These are phyloP conservation scores for Nasonovia ribisnigri DNA, from an alignment of 2,888 invertebrate genomes.

Conservation along the genomic window DNA sequence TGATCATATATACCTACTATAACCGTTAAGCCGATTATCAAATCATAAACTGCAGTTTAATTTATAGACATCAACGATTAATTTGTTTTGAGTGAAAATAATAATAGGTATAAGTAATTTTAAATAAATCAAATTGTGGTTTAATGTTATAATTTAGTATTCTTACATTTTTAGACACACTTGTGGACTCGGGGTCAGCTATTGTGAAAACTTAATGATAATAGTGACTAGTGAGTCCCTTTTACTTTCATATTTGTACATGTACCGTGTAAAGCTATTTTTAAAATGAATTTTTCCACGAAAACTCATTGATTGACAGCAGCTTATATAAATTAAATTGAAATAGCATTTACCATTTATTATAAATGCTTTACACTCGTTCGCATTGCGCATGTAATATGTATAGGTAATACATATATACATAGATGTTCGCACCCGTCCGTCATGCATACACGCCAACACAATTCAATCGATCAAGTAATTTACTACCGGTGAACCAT, in stretches of 20 bases:
- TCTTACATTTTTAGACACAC: neutral
- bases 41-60: neutral
- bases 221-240: neutral
- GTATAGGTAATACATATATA: neutral
- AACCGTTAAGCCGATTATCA: neutral
- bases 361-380: neutral
- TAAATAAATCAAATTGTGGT: neutral
- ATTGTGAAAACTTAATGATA: neutral
- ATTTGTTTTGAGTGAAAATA: neutral
- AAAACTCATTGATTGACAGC: slow-evolving; percentile 27
- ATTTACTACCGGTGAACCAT: neutral
- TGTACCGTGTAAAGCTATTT: neutral
- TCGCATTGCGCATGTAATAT: neutral
- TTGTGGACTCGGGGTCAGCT: neutral
- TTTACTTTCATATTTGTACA: neutral
- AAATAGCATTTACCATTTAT: neutral
- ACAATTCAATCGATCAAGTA: slow-evolving; percentile 1
- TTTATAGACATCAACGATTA: neutral
- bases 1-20: neutral
- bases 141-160: neutral
- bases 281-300: neutral
- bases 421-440: neutral
- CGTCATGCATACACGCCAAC: neutral
- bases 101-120: neutral
- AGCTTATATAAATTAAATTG: neutral